Conservation (phyloP, 2,797 vertebrate species). For the Pelochelys cantorii region DNA sequence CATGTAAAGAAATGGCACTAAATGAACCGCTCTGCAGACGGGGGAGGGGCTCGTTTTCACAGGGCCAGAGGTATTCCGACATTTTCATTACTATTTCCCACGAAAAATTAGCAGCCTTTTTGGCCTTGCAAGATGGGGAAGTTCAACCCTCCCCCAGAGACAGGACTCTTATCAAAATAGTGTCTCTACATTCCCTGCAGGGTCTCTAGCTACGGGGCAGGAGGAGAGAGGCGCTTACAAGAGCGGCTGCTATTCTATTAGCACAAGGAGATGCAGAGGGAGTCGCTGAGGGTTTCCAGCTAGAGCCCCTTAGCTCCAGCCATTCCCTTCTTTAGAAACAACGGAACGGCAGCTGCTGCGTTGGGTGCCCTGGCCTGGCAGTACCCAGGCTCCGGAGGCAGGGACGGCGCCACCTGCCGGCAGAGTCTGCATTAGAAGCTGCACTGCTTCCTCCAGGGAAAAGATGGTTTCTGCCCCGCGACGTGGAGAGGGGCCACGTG, state of each 20-base stretch:
- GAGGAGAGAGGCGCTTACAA: constrained; percentile 67
- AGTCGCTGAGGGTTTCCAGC: constrained; percentile 29
- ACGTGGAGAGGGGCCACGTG: constrained; percentile 48
- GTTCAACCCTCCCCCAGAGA: constrained; percentile 59
- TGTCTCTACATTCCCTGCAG: constrained; percentile 63
- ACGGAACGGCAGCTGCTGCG: neutral
- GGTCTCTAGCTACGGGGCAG: constrained; percentile 70
- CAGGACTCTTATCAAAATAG: constrained; percentile 76
- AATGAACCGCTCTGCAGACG: constrained; percentile 58
- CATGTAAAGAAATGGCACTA: constrained; percentile 51
- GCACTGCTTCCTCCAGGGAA: constrained; percentile 69
- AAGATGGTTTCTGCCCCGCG: constrained; percentile 31
- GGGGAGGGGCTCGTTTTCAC: constrained; percentile 50
- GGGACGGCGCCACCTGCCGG: neutral
- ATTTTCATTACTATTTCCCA: constrained; percentile 71
- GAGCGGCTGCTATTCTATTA: constrained; percentile 18
- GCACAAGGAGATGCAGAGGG: constrained; percentile 41
- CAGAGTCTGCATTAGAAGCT: constrained; percentile 70
- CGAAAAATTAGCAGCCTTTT: constrained; percentile 44
- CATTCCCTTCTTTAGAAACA: constrained; percentile 45
- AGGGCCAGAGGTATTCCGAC: constrained; percentile 72
- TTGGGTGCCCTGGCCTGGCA: neutral
- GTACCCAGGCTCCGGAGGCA: constrained; percentile 41
- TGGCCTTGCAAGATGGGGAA: constrained; percentile 54
- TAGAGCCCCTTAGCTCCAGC: constrained; percentile 29